Conservation (phyloP, 1,140 invertebrate species). For the Amyelois transitella region DNA sequence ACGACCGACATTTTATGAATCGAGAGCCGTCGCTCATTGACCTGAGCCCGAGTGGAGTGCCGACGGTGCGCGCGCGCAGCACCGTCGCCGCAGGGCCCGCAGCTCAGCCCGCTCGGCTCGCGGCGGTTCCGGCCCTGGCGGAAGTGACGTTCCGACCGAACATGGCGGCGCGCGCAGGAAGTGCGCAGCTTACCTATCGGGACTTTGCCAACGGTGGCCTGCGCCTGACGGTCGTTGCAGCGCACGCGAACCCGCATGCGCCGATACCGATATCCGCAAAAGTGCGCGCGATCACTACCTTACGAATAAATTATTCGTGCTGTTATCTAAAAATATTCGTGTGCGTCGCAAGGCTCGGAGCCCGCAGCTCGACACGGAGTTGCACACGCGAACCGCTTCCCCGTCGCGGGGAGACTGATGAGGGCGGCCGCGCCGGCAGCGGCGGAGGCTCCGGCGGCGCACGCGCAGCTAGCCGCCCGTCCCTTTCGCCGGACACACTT, state of each 20-base stretch:
- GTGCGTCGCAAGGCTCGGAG: conserved; percentile 50
- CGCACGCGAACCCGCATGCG: conserved; percentile 47
- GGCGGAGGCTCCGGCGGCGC: conserved; percentile 60
- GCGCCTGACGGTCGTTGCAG: conserved; percentile 26
- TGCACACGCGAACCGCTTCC: conserved; percentile 66
- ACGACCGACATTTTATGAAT: conserved; percentile 73
- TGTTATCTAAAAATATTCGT: conserved; percentile 74
- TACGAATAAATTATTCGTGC: conserved; percentile 68
- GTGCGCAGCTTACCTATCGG: conserved; percentile 72
- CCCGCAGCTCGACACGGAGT: conserved; percentile 41
- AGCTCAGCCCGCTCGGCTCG: conserved; percentile 24
- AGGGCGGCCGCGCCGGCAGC: conserved; percentile 66
- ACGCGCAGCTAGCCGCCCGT: conserved; percentile 52
- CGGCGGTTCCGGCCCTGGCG: conserved; percentile 53
- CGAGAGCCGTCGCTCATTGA: conserved; percentile 69
- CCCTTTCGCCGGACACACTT: conserved; percentile 27
- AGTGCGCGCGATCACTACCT: conserved; percentile 64
- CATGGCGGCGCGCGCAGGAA: conserved; percentile 71
- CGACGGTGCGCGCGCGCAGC: conserved; percentile 32
- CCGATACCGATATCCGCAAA: conserved; percentile 53
- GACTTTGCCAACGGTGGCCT: conserved; percentile 49
- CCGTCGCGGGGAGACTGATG: conserved; percentile 69
- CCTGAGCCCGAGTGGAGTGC: conserved; percentile 36
- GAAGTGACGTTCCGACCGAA: conserved; percentile 68
- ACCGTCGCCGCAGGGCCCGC: conserved; percentile 29